phyloP scores from a whole-genome alignment of 2,888 invertebrate genomes.

The Melieria crassipennis region DNA sequence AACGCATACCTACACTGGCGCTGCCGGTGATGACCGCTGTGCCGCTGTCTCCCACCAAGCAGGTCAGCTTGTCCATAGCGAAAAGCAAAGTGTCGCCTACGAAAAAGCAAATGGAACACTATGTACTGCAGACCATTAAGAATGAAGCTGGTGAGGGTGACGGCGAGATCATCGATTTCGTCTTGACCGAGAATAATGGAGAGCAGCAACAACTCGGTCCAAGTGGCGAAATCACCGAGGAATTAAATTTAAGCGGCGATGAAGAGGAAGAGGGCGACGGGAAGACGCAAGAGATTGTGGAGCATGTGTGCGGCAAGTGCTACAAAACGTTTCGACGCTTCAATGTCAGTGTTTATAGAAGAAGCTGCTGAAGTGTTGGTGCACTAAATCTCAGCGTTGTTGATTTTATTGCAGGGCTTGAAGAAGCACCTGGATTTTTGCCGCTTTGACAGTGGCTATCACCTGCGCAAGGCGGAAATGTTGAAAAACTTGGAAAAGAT shows the following conservation, averaged over 20 bases:
- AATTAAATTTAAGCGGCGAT: constrained; percentile 48
- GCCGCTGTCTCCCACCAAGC: constrained; percentile 41
- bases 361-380: not conserved
- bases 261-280: constrained; percentile 43
- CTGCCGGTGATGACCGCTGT: constrained; percentile 36
- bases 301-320: constrained; percentile 66
- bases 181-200: constrained; percentile 48
- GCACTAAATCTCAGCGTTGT: not conserved
- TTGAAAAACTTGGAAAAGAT: constrained; percentile 60
- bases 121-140: constrained; percentile 57
- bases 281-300: constrained; percentile 58
- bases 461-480: constrained; percentile 59
- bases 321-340: constrained; percentile 60
- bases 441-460: constrained; percentile 59
- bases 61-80: constrained; percentile 44
- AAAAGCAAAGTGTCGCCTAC: constrained; percentile 48
- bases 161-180: constrained; percentile 55
- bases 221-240: constrained; percentile 44
- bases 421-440: constrained; percentile 62
- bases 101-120: constrained; percentile 57
- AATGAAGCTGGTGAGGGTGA: constrained; percentile 46
- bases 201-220: constrained; percentile 12
- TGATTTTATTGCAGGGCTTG: constrained; percentile 47
- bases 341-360: constrained; percentile 45
- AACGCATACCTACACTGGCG: constrained; percentile 26